These are phyloP conservation scores for Patiria pectinifera DNA, from an alignment of 53 echinoderm and acorn worm species.

Conservation along the genomic window DNA sequence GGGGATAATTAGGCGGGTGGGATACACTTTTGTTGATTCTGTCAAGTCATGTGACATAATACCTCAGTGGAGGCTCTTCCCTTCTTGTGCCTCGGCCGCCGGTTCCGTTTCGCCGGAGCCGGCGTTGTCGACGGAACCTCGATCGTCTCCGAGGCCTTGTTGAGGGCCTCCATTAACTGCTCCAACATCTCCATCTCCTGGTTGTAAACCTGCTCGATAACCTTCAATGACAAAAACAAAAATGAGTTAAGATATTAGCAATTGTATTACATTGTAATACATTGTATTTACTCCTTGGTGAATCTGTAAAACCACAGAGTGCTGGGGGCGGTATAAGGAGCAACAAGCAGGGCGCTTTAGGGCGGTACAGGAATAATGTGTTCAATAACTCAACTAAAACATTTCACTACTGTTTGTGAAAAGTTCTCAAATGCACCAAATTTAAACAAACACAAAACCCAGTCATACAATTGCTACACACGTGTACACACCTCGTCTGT, in stretches of 20 bases:
- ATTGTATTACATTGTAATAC: too few species aligned
- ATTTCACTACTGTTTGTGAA: too few species aligned
- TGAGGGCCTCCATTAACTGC: constrained; percentile 72
- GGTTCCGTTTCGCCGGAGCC: constrained; percentile 8
- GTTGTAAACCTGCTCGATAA: constrained; percentile 85
- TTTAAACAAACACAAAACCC: background rate
- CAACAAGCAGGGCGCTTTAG: too few species aligned
- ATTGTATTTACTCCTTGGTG: too few species aligned
- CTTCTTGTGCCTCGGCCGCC: constrained; percentile 25
- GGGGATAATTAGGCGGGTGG: too few species aligned
- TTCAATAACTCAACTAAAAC: too few species aligned
- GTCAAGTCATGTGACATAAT: background rate
- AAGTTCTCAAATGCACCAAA: too few species aligned
- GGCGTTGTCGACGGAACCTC: background rate
- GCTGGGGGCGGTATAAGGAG: too few species aligned
- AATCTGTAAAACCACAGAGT: too few species aligned
- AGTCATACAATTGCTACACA: background rate
- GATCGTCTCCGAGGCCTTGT: constrained; percentile 77
- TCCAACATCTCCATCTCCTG: constrained; percentile 79
- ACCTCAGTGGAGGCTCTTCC: constrained; percentile 5
- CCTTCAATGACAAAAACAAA: constrained; percentile 52
- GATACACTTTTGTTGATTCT: background rate
- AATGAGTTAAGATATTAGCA: background rate
- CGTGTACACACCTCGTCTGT: constrained; percentile 71
- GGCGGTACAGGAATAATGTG: too few species aligned